Evolutionary conservation across 30 jellyfish, hydroid and myxozoan species (phyloP).

Genomic region (Chironex yamaguchii): DNA sequence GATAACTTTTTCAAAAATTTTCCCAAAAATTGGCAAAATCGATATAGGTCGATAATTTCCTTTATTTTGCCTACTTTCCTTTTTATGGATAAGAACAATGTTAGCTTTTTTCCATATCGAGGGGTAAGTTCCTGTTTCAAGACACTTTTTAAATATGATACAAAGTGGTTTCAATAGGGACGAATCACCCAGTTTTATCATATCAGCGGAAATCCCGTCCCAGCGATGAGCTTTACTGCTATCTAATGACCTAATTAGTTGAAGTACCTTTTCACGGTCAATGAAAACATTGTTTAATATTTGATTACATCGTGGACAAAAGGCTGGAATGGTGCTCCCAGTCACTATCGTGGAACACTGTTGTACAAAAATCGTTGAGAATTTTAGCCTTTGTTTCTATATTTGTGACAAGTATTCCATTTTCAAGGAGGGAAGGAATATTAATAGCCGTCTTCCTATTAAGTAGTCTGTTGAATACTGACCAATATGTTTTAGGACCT

Average conservation of each 20-base stretch:
- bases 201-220: slow-evolving; percentile 48
- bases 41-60: slow-evolving; percentile 54
- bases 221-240: slow-evolving; percentile 55
- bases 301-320: slow-evolving; percentile 26
- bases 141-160: slow-evolving; percentile 5
- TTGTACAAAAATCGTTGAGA: slow-evolving; percentile 2
- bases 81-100: slow-evolving; percentile 56
- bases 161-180: slow-evolving; percentile 16
- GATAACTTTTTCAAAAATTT: slow-evolving; percentile 64
- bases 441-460: slow-evolving; percentile 25
- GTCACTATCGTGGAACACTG: slow-evolving; percentile 50
- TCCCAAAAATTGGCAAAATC: slow-evolving; percentile 54
- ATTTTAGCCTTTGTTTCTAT: slow-evolving; percentile 6
- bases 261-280: slow-evolving; percentile 27
- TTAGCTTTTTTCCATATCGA: slow-evolving; percentile 60
- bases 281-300: slow-evolving; percentile 21
- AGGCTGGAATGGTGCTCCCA: slow-evolving; percentile 48
- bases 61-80: slow-evolving; percentile 57
- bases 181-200: slow-evolving; percentile 47
- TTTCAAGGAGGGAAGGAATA: slow-evolving; percentile 24
- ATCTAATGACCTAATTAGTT: slow-evolving; percentile 34
- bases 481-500: slow-evolving; percentile 61
- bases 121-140: slow-evolving; percentile 48
- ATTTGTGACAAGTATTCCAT: slow-evolving; percentile 13
- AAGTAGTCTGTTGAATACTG: slow-evolving; percentile 66